Base-by-base conservation (phyloP, 2,113 vertebrate species). In the Motacilla tschutschensis region DNA sequence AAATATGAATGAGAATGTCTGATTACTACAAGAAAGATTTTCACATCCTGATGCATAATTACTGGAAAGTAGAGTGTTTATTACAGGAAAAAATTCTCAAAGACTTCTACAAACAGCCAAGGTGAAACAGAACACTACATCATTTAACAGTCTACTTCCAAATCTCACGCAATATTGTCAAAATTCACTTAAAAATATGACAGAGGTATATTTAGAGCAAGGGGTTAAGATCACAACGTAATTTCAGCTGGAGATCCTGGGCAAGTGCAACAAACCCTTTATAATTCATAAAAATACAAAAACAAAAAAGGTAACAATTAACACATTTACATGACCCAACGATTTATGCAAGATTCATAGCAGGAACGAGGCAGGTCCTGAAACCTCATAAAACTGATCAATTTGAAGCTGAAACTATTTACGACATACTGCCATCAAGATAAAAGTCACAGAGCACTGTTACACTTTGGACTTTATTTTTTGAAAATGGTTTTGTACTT, bases 391-490 rank as follows among this genome's bases (percentile, higher is more conserved):
- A 96, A 96, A 77, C 53, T 70, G 83, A 96, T 96, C 93, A 95
- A 89, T 95, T 95, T 94, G 81, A 95, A 84, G 83, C 48, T 85
- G 83, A 92, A 95, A 94, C 88, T 95, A 92, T 95, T 94, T 94
- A 93, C 33, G 7, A 95, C 94, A 88, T 2, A 85, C 43, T 83
- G 77, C 71, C 86, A 94, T 95, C 90, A 83, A 96, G 96, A 96
- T 96, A 96, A 96, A 94, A 96, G 85, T 62, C 72, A 72, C 85
- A 78, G 25, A 90, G 65, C 51, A 58, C 70, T 79, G 72, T 89
- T 95, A 96, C 67, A 96, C 96, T 96, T 96, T 96, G 96, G 93
- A 96, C 96, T 91, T 81, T 58, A 17, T 77, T 88, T 64, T 73
- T 79, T 50, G 87, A 17, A 64, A 91, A 92, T 86, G 53, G 75